phyloP scores from a whole-genome alignment of 2,888 invertebrate genomes.

The Aphodius granarius region DNA sequence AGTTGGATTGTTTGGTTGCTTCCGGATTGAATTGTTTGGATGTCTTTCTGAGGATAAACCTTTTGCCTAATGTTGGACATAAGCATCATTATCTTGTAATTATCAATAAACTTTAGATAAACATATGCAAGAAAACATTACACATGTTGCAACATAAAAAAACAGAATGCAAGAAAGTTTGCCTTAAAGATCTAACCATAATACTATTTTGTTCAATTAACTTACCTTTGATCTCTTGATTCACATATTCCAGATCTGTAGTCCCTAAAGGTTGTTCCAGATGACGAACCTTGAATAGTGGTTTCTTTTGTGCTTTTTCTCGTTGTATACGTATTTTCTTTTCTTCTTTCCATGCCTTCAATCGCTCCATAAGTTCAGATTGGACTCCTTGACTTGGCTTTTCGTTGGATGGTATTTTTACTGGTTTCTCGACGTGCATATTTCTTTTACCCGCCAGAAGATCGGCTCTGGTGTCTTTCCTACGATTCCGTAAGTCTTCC shows the following conservation, averaged over 20 bases:
- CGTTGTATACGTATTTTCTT: conserved; percentile 35
- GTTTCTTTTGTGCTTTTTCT: conserved; percentile 39
- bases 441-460: not conserved
- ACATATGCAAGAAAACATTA: no score
- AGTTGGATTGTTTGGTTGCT: conserved; percentile 53
- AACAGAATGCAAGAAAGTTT: no score
- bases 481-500: not conserved
- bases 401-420: not conserved
- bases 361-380: no score
- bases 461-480: not conserved
- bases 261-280: conserved; percentile 29
- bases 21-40: no score
- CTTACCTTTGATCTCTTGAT: conserved; percentile 42
- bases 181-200: no score
- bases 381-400: no score
- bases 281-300: conserved; percentile 44
- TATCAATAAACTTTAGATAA: no score
- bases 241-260: conserved; percentile 38
- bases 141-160: no score
- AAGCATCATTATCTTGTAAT: no score
- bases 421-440: not conserved
- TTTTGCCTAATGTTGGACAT: no score
- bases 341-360: conserved; percentile 44
- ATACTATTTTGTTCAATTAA: conserved; percentile 18
- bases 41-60: not conserved